Conservation (phyloP, 2,888 invertebrate genomes). For the Eupithecia subfuscata region DNA sequence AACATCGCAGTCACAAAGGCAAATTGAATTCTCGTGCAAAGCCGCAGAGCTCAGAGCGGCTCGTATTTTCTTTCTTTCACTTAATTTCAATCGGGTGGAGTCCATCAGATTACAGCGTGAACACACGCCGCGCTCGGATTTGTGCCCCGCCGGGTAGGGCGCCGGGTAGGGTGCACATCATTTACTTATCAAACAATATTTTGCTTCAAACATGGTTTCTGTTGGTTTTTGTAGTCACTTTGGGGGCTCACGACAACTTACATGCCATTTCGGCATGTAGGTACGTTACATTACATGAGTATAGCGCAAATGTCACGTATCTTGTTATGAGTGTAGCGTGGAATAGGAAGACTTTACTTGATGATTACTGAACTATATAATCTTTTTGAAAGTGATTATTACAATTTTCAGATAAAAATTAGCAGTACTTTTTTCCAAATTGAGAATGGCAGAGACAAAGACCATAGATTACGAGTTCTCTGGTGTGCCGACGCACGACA, state of each 20-base stretch:
- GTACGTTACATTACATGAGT: no score
- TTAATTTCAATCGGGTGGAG: constrained; percentile 41
- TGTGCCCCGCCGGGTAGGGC: constrained; percentile 37
- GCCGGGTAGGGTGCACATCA: constrained; percentile 30
- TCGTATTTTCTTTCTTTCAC: constrained; percentile 37
- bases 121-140: constrained; percentile 52
- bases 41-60: constrained; percentile 28
- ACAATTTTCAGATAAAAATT: no score
- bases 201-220: not conserved
- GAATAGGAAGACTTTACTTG: no score
- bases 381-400: no score
- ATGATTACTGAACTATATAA: no score
- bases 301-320: no score
- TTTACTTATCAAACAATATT: not conserved
- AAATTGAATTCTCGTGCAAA: constrained; percentile 26
- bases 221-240: not conserved
- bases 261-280: not conserved
- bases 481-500: not conserved
- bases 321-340: no score
- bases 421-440: no score
- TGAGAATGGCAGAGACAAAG: no score
- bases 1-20: constrained; percentile 14
- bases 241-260: not conserved
- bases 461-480: no score
- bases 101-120: constrained; percentile 55